Evolutionary conservation across 2,888 invertebrate species (phyloP), one percentile per base, ranked within the genome.

Genomic region (Himalopsyche japonica): DNA sequence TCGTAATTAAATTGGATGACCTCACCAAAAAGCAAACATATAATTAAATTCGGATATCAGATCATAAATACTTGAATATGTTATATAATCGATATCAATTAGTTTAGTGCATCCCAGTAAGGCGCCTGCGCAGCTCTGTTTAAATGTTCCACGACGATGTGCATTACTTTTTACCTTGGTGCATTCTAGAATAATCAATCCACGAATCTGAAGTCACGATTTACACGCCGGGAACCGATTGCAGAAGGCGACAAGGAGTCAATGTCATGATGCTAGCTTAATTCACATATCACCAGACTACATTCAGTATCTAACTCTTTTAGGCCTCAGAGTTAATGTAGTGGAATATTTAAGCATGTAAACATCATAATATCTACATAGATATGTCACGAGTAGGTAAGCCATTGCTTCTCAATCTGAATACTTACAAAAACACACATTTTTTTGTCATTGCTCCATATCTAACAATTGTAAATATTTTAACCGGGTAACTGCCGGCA

Each of bases 171-270:
- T 85, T 37, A 70, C 85, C 85, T 82, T 82, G 85, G 79, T 84
- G 37, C 80, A 79, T 37, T 30, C 43, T 37, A 18, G 81, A 70
- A 81, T 76, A 81, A 85, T 85, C 85, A 82, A 49, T 81, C 81
- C 85, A 85, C 85, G 85, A 85, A 85, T 85, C 85, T 32, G 48
- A 37, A 82, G 85, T 85, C 85, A 85, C 85, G 85, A 83, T 81
- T 48, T 82, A 64, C 77, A 80, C 79, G 81, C 49, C 47, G 48
- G 64, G 80, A 49, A 80, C 78, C 82, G 82, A 85, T 83, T 85
- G 82, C 80, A 32, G 76, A n/a, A 70, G 79, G 82, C 79, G 84
- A 84, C 84, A 84, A 84, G 49, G 48, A 82, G 80, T 83, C 83
- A 83, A 83, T 83, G 83, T 80, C 82, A 82, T 82, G 82, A 82